Base-by-base conservation (phyloP, 2,113 vertebrate genomes). In the Anarhynchus alexandrinus region DNA sequence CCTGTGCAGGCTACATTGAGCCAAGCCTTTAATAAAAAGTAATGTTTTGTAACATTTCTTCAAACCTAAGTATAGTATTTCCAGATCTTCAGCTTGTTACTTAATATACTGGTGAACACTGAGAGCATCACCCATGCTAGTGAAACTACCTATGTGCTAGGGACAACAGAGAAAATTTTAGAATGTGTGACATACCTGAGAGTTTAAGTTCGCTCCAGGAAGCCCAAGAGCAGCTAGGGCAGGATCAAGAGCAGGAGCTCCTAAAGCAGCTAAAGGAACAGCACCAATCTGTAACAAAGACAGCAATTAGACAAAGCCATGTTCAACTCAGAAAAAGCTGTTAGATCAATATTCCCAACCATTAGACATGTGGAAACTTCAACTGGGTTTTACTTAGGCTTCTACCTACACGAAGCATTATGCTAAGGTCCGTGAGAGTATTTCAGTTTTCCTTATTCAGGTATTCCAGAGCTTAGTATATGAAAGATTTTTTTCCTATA, bases 141-240 rank as follows among this genome's bases (percentile, higher is more conserved):
- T 36, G n/a, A 49, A 12, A 22, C 11, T 12, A 15, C 12, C 1
- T 2, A 4, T 3, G 27, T 18, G 30, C 29, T 30, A 45, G 4
- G 49, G n/a, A 22, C 11, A 82, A 20, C 1, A 29, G 26, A 22
- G 36, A 22, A 13, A 22, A 32, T 18, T 45, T 13, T 9, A 42
- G 13, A 12, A 4, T 0, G 19, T 10, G 36, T 27, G 52, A 62
- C 64, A 3, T 97, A 99, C 99, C 99, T 99, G 99, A 62, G 99
- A 99, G 97, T 99, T 99, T 97, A 99, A 98, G 96, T 99, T 99
- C 66, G 98, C 98, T 84, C 99, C 99, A 64, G 98, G 98, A 97
- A 99, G 98, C 96, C 99, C 99, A 91, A 99, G 99, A 70, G 99
- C 99, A 97, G 99, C 99, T 94, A 99, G 99, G 95, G 98, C 97